Evolutionary conservation across 2,797 vertebrate genomes (phyloP), one percentile per base, ranked within the genome.

Genomic region (Avahi laniger): DNA sequence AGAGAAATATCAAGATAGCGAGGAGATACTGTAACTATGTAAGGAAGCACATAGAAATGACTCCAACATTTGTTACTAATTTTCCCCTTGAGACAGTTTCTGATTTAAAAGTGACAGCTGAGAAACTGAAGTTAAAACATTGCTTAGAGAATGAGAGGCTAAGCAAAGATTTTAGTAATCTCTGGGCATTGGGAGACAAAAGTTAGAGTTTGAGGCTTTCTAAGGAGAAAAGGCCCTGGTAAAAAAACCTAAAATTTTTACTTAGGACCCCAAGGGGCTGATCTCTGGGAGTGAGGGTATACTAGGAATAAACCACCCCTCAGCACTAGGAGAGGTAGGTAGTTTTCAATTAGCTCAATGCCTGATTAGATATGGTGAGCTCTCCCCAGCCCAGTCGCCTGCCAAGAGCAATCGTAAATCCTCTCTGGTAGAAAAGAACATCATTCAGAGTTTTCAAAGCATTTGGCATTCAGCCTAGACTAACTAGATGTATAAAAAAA

Each of bases 391-490:
- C 17, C 91, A 75, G 35, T 61, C 91, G 48, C 50, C n/a, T 95
- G 84, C 54, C 84, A 72, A 85, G 69, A 84, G 35, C 48, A 88
- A 75, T 88, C 69, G 12, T 85, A 92, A 94, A 91, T 95, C 18
- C 3, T 96, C 54, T 85, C 43, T 94, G 59, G 61, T 83, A 52
- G 57, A 94, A 85, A 82, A 93, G 81, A 92, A 84, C 43, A n/a
- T 22, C 35, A 90, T 84, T 85, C 30, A 85, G 57, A 88, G 15
- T 1, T 93, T 95, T 84, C 5, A 72, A 69, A 76, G 18, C 85
- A 79, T 75, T 97, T 96, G 79, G 26, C 46, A 84, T 18, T 88
- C 35, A 84, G 28, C 70, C 33, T 92, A 93, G 81, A 94, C 75
- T 92, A 90, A 81, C 35, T 76, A 80, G 5, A 88, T 69, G 15